Conservation (phyloP, 2,888 invertebrate genomes). For the Leptinotarsa rubiginosa region DNA sequence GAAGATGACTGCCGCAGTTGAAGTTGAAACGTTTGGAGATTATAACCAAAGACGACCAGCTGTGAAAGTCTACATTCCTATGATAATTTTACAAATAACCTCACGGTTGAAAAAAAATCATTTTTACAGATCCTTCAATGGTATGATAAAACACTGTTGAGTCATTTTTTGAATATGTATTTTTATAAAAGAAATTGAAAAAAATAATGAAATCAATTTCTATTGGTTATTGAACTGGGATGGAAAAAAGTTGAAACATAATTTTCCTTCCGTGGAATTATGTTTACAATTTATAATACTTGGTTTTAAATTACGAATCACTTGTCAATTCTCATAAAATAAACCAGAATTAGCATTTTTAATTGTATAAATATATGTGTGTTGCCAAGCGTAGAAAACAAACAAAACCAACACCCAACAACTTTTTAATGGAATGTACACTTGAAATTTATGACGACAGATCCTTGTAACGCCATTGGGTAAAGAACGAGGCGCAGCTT, state of each 20-base stretch:
- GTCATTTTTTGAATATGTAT: too few species aligned
- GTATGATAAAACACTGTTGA: too few species aligned
- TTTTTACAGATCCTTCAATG: too few species aligned
- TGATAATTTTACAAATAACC: too few species aligned
- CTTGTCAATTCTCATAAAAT: slow-evolving; percentile 29
- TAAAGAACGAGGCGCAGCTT: slow-evolving; percentile 38
- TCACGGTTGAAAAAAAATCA: too few species aligned
- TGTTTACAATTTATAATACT: slow-evolving; percentile 16
- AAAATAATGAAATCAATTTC: too few species aligned
- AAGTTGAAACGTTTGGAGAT: too few species aligned
- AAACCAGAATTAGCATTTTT: slow-evolving; percentile 34
- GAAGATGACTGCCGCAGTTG: too few species aligned
- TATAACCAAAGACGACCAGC: too few species aligned
- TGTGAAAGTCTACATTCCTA: too few species aligned
- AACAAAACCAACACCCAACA: slow-evolving; percentile 28
- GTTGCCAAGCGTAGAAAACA: slow-evolving; percentile 24
- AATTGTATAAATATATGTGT: slow-evolving; percentile 29
- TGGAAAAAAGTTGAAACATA: neutral
- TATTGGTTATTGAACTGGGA: neutral
- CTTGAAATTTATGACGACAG: slow-evolving; percentile 36
- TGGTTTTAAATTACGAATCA: slow-evolving; percentile 19
- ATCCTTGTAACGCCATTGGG: slow-evolving; percentile 36
- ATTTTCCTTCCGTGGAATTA: neutral
- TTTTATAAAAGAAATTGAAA: too few species aligned
- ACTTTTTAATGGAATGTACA: slow-evolving; percentile 33